Percentiles rank a stretch among this genome's conserved stretches.
phyloP scores from a whole-genome alignment of 2,888 invertebrate genomes.

The Eucera pruinosa region DNA sequence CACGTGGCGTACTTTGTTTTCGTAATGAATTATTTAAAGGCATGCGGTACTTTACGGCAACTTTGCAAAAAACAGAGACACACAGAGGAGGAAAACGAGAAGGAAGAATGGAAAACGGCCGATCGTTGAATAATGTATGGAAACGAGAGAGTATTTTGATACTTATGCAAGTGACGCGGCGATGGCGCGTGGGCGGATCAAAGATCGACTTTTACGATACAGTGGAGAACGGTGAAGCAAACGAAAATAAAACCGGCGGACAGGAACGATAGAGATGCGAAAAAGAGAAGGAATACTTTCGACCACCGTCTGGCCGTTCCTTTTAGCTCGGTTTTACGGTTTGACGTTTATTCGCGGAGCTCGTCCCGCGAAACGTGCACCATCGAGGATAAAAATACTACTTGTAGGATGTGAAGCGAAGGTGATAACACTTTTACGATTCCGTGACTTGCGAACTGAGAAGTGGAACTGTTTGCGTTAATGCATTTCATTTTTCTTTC shows the following conservation, averaged over 20 bases:
- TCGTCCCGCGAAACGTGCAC: neutral
- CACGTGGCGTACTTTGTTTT: constrained; percentile 49
- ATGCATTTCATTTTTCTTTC: no score
- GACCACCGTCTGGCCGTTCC: neutral
- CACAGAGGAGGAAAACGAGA: neutral
- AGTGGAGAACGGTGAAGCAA: neutral
- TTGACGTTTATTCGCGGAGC: neutral
- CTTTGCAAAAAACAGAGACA: constrained; percentile 31
- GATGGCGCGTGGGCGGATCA: constrained; percentile 9
- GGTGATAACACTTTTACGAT: constrained; percentile 1
- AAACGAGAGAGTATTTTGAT: constrained; percentile 42
- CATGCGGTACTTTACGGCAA: constrained; percentile 39
- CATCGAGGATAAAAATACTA: constrained; percentile 6
- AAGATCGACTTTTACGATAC: constrained; percentile 24
- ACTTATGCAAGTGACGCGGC: constrained; percentile 8
- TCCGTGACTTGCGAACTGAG: neutral
- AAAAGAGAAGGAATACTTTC: neutral
- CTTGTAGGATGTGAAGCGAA: neutral
- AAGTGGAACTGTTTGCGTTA: neutral
- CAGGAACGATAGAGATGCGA: neutral
- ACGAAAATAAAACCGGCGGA: constrained; percentile 17
- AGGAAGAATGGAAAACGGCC: constrained; percentile 46
- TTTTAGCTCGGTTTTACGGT: constrained; percentile 17
- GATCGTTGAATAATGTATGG: constrained; percentile 63
- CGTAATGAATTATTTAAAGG: constrained; percentile 66